These are phyloP conservation scores for Dicrostonyx torquatus DNA, from an alignment of 2,797 vertebrate genomes.

Conservation along the genomic window DNA sequence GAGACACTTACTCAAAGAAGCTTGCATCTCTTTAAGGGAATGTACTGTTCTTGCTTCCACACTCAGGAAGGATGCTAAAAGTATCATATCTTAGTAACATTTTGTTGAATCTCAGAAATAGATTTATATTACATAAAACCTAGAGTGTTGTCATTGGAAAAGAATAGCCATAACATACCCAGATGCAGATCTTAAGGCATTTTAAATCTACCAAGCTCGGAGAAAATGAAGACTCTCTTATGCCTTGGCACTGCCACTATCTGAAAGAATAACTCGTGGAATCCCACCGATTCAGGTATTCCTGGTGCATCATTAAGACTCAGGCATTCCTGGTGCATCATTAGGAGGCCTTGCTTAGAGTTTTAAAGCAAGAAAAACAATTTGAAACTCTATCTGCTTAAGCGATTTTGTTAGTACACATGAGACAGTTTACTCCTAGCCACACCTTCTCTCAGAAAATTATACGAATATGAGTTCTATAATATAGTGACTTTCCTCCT, in stretches of 20 bases:
- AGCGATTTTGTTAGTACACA: not conserved
- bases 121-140: conserved; percentile 57
- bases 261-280: not conserved
- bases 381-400: conserved; percentile 8
- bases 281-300: not conserved
- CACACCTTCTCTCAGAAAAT: not conserved
- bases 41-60: conserved; percentile 37
- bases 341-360: not conserved
- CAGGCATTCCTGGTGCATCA: not conserved
- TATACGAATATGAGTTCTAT: not conserved
- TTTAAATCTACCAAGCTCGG: not conserved
- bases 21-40: conserved; percentile 43
- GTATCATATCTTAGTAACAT: conserved; percentile 54
- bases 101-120: conserved; percentile 59
- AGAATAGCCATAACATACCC: not conserved
- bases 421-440: conserved; percentile 33
- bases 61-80: conserved; percentile 44
- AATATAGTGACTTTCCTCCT: not conserved
- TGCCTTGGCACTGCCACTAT: not conserved
- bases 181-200: conserved; percentile 37
- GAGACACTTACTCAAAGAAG: conserved; percentile 22
- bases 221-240: conserved; percentile 10
- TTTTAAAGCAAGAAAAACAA: not conserved
- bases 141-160: not conserved
- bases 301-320: not conserved